Conservation (phyloP, 2,797 vertebrate genomes). For the Rallus crepitans region DNA sequence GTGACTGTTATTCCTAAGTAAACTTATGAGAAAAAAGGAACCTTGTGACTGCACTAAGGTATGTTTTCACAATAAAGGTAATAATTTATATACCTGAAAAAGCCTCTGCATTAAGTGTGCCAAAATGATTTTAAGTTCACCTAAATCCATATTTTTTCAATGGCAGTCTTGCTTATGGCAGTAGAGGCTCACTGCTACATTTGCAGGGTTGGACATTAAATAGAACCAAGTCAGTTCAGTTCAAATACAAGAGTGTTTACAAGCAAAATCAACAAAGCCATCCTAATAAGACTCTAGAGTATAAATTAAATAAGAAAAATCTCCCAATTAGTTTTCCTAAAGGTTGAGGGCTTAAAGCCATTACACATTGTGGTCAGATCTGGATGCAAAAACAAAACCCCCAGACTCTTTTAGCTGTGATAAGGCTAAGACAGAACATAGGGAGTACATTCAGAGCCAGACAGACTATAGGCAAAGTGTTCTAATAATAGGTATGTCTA, state of each 20-base stretch:
- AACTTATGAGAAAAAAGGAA: not conserved
- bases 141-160: not conserved
- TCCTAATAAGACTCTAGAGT: conserved; percentile 71
- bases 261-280: conserved; percentile 66
- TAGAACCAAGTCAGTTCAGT: conserved; percentile 35
- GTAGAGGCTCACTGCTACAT: not conserved
- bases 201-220: conserved; percentile 57
- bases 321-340: conserved; percentile 72
- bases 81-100: not conserved
- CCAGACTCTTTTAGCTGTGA: not conserved
- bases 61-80: not conserved
- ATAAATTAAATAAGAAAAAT: conserved; percentile 73
- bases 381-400: not conserved
- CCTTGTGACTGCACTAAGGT: not conserved
- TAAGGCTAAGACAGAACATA: not conserved
- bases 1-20: not conserved
- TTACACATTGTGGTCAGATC: conserved; percentile 19
- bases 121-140: conserved; percentile 6
- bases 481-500: conserved; percentile 43
- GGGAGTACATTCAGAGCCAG: not conserved
- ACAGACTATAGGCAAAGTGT: not conserved
- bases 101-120: not conserved
- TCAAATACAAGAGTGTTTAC: conserved; percentile 34
- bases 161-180: conserved; percentile 6
- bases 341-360: conserved; percentile 62